A percentile compares a stretch with the other conserved stretches of the same genome.
These are phyloP conservation scores for Fratercula arctica DNA, from an alignment of 2,797 vertebrate genomes.

Conservation along the genomic window DNA sequence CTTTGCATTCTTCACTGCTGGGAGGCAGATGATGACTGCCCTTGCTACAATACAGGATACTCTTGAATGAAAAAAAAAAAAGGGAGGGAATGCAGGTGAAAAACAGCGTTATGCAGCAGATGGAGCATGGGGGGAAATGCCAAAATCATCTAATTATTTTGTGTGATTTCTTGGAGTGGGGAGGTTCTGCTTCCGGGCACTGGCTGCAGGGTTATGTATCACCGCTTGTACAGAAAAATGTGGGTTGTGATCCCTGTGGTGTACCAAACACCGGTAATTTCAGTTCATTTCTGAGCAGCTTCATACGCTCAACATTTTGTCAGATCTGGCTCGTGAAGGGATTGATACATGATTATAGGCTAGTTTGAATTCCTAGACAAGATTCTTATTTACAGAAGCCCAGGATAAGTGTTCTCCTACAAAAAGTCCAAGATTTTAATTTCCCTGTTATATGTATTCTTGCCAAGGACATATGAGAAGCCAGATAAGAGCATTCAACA, in stretches of 20 bases:
- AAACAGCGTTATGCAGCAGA: background rate
- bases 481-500: constrained; percentile 5
- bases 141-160: background rate
- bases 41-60: background rate
- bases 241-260: background rate
- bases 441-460: background rate
- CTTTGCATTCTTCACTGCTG: background rate
- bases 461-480: constrained; percentile 9
- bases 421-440: background rate
- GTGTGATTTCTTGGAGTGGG: background rate
- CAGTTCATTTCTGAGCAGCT: background rate
- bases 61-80: background rate
- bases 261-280: background rate
- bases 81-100: background rate
- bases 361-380: background rate
- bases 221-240: background rate
- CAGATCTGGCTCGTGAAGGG: background rate
- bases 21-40: background rate
- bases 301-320: background rate
- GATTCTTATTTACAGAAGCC: background rate
- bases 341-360: background rate
- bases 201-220: background rate
- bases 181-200: background rate
- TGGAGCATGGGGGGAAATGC: background rate
- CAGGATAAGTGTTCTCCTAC: background rate